Percentiles rank a stretch among this genome's conserved stretches.
These are phyloP conservation scores for Rotaria macrura DNA, from an alignment of 2,888 invertebrate species.

Conservation along the genomic window DNA sequence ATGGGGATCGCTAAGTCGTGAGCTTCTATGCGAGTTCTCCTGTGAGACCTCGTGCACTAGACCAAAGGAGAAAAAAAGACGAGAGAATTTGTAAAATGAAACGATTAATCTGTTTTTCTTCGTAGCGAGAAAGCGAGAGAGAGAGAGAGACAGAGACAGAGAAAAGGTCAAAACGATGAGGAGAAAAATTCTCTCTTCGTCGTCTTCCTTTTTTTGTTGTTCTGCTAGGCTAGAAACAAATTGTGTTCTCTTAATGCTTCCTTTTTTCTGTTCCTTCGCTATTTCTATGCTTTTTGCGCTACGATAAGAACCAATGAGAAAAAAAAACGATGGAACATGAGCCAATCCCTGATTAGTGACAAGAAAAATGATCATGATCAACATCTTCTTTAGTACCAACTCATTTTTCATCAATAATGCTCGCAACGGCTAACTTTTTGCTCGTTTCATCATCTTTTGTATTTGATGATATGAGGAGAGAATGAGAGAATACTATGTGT, in stretches of 20 bases:
- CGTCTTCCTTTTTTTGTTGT: background rate
- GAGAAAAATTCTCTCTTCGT: background rate
- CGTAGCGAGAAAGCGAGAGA: background rate
- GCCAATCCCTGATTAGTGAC: background rate
- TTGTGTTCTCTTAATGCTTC: background rate
- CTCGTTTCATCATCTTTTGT: background rate
- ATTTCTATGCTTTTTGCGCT: background rate
- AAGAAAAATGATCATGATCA: conserved; percentile 2
- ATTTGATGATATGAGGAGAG: background rate
- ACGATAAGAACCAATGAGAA: background rate
- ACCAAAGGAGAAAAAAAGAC: background rate
- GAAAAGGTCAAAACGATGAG: conserved; percentile 13
- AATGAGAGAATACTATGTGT: background rate
- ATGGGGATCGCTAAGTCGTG: background rate
- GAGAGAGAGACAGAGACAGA: background rate
- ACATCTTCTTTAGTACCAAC: background rate
- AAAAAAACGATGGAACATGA: background rate
- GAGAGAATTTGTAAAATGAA: conserved; percentile 21
- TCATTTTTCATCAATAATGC: background rate
- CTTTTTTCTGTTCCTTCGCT: background rate
- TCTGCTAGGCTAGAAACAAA: background rate
- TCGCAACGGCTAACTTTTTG: background rate
- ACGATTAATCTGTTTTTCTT: conserved; percentile 22
- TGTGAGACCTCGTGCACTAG: background rate
- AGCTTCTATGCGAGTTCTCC: background rate